A percentile compares a stretch with the other conserved stretches of the same genome.
Evolutionary conservation across 2,797 vertebrate genomes (phyloP).

Genomic region (Glyptemys insculpta): DNA sequence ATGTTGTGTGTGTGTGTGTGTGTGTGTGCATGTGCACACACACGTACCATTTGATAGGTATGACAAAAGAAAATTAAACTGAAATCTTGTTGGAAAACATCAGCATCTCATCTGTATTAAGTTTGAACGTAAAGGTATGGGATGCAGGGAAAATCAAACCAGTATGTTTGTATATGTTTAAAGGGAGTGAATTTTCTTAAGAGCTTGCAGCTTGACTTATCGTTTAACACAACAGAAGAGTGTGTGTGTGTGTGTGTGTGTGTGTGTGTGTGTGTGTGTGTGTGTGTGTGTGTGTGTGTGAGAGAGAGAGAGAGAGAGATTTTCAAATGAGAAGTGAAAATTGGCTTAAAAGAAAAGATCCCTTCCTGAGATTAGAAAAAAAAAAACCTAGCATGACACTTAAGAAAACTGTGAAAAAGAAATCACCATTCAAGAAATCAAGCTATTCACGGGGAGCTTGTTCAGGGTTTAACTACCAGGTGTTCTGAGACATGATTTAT

Average conservation of each 20-base stretch:
- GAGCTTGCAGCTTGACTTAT: neutral
- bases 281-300: too few relatives aligned
- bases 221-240: neutral
- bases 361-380: neutral
- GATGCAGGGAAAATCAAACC: neutral
- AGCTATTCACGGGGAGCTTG: neutral
- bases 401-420: neutral
- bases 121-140: neutral
- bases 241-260: neutral
- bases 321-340: neutral
- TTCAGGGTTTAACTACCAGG: neutral
- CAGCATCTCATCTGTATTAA: rapidly evolving
- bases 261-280: neutral
- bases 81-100: neutral
- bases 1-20: neutral
- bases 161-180: neutral
- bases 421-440: neutral
- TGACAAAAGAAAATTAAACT: neutral
- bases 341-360: neutral
- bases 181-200: neutral
- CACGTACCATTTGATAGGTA: neutral
- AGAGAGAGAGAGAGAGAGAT: neutral
- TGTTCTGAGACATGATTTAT: neutral
- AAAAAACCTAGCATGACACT: rapidly evolving
- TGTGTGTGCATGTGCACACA: neutral